These are phyloP conservation scores for Ernsta delagoae DNA, from an alignment of 2,888 invertebrate species.

Conservation along the genomic window DNA sequence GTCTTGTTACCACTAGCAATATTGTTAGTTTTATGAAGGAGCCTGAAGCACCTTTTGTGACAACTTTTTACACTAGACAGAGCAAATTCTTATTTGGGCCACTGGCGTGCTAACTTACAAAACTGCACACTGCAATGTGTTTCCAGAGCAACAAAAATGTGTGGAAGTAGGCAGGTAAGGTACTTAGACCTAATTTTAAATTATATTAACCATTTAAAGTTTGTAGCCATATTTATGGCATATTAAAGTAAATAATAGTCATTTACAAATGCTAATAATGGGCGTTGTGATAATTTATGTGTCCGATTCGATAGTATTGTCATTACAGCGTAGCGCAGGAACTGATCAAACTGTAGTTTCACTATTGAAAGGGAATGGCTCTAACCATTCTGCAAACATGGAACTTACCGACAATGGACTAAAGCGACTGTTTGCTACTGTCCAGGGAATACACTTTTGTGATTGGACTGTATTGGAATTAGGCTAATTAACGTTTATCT, in stretches of 20 bases:
- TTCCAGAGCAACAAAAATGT: conserved; percentile 14
- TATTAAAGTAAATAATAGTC: neutral
- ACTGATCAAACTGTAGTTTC: conserved; percentile 60
- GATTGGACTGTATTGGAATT: conserved; percentile 42
- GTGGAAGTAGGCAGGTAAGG: too few species aligned
- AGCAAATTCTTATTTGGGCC: conserved; percentile 34
- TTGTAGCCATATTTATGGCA: neutral
- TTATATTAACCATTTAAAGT: neutral
- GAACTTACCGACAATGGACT: conserved; percentile 68
- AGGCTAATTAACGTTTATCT: neutral
- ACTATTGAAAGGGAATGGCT: conserved; percentile 70
- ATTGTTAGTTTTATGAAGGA: conserved; percentile 82
- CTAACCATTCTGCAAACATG: conserved; percentile 59
- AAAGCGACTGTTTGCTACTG: conserved; percentile 60
- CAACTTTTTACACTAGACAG: conserved; percentile 52
- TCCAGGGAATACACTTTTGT: conserved; percentile 22
- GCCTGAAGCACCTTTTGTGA: conserved; percentile 72
- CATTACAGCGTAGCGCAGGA: conserved; percentile 53
- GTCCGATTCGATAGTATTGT: conserved; percentile 46
- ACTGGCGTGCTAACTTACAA: conserved; percentile 15
- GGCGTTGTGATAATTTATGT: conserved; percentile 26
- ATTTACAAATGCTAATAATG: neutral
- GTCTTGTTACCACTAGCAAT: conserved; percentile 80
- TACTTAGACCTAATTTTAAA: too few species aligned
- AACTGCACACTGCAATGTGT: conserved; percentile 6